Conservation (phyloP, 2,888 invertebrate genomes). For the Epinotia bilunana region DNA sequence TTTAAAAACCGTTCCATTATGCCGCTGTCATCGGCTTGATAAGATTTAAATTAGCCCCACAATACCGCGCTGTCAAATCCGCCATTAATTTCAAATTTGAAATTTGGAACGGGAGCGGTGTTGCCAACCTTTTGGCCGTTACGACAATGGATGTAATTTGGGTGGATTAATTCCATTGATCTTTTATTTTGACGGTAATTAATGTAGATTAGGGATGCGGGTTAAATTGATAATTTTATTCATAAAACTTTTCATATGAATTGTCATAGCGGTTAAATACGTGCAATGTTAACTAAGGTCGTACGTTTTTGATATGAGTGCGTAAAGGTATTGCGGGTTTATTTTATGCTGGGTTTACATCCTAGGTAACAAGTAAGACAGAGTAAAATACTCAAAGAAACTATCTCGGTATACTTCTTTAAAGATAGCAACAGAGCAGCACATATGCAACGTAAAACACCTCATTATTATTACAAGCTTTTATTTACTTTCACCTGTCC, state of each 20-base stretch:
- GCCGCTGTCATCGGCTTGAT: slow-evolving; percentile 82
- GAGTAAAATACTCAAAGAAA: too few relatives aligned
- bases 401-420: too few relatives aligned
- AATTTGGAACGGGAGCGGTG: slow-evolving; percentile 79
- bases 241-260: neutral
- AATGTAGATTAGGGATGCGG: slow-evolving; percentile 46
- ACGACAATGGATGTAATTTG: slow-evolving; percentile 58
- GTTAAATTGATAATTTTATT: slow-evolving; percentile 14
- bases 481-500: too few relatives aligned
- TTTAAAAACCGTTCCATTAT: slow-evolving; percentile 80
- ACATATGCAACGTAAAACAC: too few relatives aligned
- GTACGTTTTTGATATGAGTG: neutral
- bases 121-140: slow-evolving; percentile 49
- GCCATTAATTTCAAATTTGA: slow-evolving; percentile 79
- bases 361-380: too few relatives aligned
- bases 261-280: neutral
- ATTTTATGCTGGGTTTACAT: too few relatives aligned
- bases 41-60: slow-evolving; percentile 83
- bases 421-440: too few relatives aligned
- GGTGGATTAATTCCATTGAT: slow-evolving; percentile 62
- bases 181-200: slow-evolving; percentile 57
- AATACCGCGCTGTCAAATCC: slow-evolving; percentile 84
- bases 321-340: neutral
- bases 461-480: too few relatives aligned
- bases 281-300: neutral